These are phyloP conservation scores for Zaprionus ornatus DNA, from an alignment of 1,140 invertebrate genomes.

Conservation along the genomic window DNA sequence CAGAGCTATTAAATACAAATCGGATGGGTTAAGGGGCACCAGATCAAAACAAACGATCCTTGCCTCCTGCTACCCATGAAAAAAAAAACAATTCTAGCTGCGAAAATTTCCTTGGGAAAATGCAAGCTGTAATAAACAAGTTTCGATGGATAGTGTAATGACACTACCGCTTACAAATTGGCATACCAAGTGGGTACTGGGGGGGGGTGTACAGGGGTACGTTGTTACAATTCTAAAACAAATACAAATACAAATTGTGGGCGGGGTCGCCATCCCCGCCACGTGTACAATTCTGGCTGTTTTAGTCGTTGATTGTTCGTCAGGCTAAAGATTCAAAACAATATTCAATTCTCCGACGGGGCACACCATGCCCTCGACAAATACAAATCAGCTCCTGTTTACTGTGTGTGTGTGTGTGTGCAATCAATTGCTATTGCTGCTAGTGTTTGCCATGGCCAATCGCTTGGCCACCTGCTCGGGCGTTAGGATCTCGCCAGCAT, in stretches of 20 bases:
- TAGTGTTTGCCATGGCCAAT: slow-evolving; percentile 62
- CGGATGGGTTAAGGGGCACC: neutral
- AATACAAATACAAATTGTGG: slow-evolving; percentile 64
- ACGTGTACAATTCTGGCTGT: slow-evolving; percentile 16
- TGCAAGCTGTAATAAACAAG: slow-evolving; percentile 24
- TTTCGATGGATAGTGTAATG: slow-evolving; percentile 5
- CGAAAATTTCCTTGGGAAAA: slow-evolving; percentile 13
- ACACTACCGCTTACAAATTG: slow-evolving; percentile 54
- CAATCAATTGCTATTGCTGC: slow-evolving; percentile 26
- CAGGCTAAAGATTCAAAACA: slow-evolving; percentile 22
- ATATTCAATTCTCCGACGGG: slow-evolving; percentile 9
- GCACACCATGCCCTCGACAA: slow-evolving; percentile 6
- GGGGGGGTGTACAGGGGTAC: slow-evolving; percentile 18
- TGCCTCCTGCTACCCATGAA: neutral
- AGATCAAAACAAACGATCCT: neutral
- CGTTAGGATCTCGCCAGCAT: slow-evolving; percentile 87
- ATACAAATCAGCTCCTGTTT: slow-evolving; percentile 22
- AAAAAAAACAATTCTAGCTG: slow-evolving; percentile 11
- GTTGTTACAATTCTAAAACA: slow-evolving; percentile 57
- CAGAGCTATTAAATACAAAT: slow-evolving; percentile 53
- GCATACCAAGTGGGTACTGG: slow-evolving; percentile 20
- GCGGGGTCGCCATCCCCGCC: neutral
- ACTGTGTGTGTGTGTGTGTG: neutral
- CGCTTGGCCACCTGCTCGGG: slow-evolving; percentile 80
- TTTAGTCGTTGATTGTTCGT: slow-evolving; percentile 32